Evolutionary conservation across 2,113 vertebrate genomes (phyloP), one percentile per base, ranked within the genome.

Genomic region (Sinocyclocheilus grahami): DNA sequence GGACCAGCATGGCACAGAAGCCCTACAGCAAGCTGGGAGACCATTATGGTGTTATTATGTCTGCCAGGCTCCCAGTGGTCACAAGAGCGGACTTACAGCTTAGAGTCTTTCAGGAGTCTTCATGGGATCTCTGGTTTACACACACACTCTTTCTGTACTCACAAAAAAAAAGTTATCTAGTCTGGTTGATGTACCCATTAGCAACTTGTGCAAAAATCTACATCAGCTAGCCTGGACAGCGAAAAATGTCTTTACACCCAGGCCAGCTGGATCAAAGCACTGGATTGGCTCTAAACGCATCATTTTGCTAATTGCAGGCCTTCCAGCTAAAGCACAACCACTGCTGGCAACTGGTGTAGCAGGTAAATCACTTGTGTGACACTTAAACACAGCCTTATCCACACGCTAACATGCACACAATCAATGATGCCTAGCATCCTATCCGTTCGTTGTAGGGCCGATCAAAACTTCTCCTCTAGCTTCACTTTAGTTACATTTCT

Each of bases 31-130:
- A 55, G 80, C 60, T 88, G 86, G 78, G 85, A 90, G 82, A 85
- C 89, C 90, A 87, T 90, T 86, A 86, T 88, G 84, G 82, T 86
- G 83, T 83, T 85, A 84, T 86, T 90, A 90, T 16, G 37, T 53
- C 78, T 88, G 82, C 83, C 88, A 87, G 46, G 42, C 5, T 85
- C 60, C 48, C 82, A 8, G 0, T 72, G 33, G 33, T 30, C 48
- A 37, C 30, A 42, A 33, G 62, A 74, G 12, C 5, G 1, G 18
- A 10, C 14, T 69, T 82, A 42, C 80, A 20, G 24, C 16, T 53
- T 9, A 13, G 16, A 51, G 51, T 55, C 53, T 55, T 55, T 55
- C 39, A 37, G 0, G 18, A 72, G 13, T 24, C n/a, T 7, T 22
- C 20, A n/a, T 55, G 10, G 60, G 18, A 72, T 72, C 65, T 55